A percentile compares a stretch with the other conserved stretches of the same genome.
phyloP scores from a whole-genome alignment of 2,888 invertebrate genomes.

The Lasiommata megera region DNA sequence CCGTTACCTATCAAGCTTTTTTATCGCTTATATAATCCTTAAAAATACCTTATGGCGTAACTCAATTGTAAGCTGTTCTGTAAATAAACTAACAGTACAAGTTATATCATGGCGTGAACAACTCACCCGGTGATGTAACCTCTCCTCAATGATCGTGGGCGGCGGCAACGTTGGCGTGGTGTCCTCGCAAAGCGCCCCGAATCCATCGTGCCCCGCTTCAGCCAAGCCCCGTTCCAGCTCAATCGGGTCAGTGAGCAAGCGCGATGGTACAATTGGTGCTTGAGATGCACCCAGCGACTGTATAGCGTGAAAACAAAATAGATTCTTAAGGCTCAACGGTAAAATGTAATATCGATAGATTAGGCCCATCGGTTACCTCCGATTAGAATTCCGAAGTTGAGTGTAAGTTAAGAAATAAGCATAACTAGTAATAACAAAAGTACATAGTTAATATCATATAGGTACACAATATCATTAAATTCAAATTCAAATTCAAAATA shows the following conservation, averaged over 20 bases:
- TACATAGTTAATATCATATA: too few relatives aligned
- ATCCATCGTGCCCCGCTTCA: slow-evolving; percentile 75
- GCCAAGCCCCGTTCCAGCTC: slow-evolving; percentile 88
- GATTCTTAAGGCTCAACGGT: background rate
- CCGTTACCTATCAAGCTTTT: too few relatives aligned
- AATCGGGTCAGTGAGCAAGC: slow-evolving; percentile 91
- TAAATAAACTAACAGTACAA: too few relatives aligned
- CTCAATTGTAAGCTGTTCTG: too few relatives aligned
- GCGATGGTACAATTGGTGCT: slow-evolving; percentile 92
- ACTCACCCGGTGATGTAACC: slow-evolving; percentile 64
- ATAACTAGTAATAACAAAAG: too few relatives aligned
- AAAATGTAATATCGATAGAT: background rate
- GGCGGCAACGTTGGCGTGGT: slow-evolving; percentile 61
- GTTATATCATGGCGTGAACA: background rate
- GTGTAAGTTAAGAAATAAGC: too few relatives aligned
- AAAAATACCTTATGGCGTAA: too few relatives aligned
- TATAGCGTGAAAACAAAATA: background rate
- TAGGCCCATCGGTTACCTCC: background rate
- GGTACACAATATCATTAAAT: too few relatives aligned
- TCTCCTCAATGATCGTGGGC: slow-evolving; percentile 70
- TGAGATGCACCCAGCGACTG: slow-evolving; percentile 85
- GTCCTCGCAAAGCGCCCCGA: slow-evolving; percentile 68
- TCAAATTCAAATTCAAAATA: too few relatives aligned
- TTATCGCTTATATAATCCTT: too few relatives aligned
- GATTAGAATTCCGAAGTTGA: too few relatives aligned